Base-by-base conservation (phyloP, 2,888 invertebrate species). In the Labia minor region DNA sequence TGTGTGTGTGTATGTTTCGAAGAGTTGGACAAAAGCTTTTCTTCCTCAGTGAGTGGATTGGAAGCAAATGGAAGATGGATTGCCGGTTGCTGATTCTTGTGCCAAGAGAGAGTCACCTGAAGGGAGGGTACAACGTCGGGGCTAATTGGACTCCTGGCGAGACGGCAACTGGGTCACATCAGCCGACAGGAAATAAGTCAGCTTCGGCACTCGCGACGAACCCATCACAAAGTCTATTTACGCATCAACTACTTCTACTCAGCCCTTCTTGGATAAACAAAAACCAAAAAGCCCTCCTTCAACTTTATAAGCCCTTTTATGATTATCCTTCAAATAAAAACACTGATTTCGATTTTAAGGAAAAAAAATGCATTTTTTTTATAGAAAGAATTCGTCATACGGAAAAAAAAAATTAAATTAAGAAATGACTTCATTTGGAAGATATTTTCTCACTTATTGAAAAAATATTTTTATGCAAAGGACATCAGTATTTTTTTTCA, bases 161-260 rank as follows among this genome's bases (percentile, higher is more conserved):
- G 49, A 49, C 49, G 14, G 49, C 49, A 49, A 49, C 49, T 49
- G 49, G 49, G 49, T 49, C 49, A 49, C 49, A 49, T 49, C 49
- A 49, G 49, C 2, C 49, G 49, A 49, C 49, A 49, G 49, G 49
- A 49, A 49, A 49, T 49, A 49, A 49, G 49, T 14, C 49, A 49
- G 49, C 49, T 8, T 49, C 49, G 16, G n/a, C 33, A 33, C 6
- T 33, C 33, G 33, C 33, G 11, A 11, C 6, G 14, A n/a, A 11
- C 49, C 49, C n/a, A 10, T 49, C 49, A 49, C 6, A 16, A 16
- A 14, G n/a, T 14, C 49, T 49, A 49, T 49, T 49, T 49, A 49
- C 4, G 49, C 49, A 49, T 49, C 49, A 16, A 14, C 49, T 49
- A 49, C 49, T 8, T 49, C 49, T 8, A 49, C 49, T 49, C 49